A percentile compares a stretch with the other conserved stretches of the same genome.
Evolutionary conservation across 2,113 vertebrate genomes (phyloP).

Genomic region (Meriones unguiculatus): DNA sequence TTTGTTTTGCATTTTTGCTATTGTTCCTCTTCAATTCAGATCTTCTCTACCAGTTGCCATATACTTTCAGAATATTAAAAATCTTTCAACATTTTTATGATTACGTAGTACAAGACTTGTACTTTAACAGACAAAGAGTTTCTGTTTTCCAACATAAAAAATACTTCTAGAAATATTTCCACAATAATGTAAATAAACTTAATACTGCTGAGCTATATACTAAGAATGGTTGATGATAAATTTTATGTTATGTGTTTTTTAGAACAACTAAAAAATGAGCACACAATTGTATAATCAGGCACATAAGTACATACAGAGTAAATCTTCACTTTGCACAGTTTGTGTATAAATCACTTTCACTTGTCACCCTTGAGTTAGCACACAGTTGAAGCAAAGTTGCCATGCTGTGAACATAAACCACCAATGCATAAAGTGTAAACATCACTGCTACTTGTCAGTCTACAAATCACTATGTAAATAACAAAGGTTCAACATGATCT

Average conservation of each 20-base stretch:
- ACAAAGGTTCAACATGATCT: conserved; percentile 17
- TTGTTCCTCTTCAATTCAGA: conserved; percentile 17
- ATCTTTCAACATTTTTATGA: conserved; percentile 5
- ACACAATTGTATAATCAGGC: neutral
- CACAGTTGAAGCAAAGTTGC: neutral
- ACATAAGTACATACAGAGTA: neutral
- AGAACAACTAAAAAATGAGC: conserved; percentile 38
- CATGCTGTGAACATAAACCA: neutral
- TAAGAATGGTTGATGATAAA: neutral
- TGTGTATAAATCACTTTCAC: neutral
- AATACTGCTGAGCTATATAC: neutral
- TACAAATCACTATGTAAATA: neutral
- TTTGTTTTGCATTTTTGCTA: neutral
- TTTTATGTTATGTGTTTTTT: conserved; percentile 46
- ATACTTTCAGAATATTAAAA: neutral
- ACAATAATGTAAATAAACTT: neutral
- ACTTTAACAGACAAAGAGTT: neutral
- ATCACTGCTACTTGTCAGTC: neutral
- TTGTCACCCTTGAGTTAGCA: conserved; percentile 7
- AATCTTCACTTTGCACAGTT: neutral
- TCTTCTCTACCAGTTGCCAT: neutral
- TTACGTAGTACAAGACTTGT: conserved; percentile 31
- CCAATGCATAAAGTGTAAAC: neutral
- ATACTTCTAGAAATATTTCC: conserved; percentile 10
- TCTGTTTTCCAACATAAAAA: conserved; percentile 27